Conservation (phyloP, 2,797 vertebrate species). For the Enteromius paludinosus region DNA sequence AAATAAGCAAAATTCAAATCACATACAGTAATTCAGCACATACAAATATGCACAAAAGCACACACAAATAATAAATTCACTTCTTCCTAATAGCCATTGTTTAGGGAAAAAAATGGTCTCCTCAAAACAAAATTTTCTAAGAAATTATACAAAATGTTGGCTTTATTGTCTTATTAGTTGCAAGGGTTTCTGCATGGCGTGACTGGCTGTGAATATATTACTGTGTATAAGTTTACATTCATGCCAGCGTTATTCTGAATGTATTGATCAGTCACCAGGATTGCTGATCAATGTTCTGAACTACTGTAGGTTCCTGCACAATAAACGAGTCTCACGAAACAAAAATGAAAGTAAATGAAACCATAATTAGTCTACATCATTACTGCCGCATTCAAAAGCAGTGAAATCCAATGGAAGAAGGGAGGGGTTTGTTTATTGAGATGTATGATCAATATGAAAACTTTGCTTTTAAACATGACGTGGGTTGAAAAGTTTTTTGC, state of each 20-base stretch:
- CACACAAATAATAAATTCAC: neutral
- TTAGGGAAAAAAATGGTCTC: neutral
- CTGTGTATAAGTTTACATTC: slow-evolving; percentile 29
- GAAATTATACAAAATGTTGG: neutral
- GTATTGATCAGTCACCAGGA: slow-evolving; percentile 37
- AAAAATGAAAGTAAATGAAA: slow-evolving; percentile 35
- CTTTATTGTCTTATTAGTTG: slow-evolving; percentile 14
- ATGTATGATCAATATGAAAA: slow-evolving; percentile 35
- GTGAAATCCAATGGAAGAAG: neutral
- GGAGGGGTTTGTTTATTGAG: slow-evolving; percentile 27
- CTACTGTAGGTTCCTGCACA: slow-evolving; percentile 22
- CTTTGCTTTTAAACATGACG: slow-evolving; percentile 34
- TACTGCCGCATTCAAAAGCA: slow-evolving; percentile 3
- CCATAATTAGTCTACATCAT: slow-evolving; percentile 37
- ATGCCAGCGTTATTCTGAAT: slow-evolving; percentile 25
- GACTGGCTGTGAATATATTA: slow-evolving; percentile 22
- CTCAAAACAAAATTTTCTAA: neutral
- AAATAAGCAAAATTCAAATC: neutral
- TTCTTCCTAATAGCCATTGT: neutral
- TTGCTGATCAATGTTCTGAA: slow-evolving; percentile 32
- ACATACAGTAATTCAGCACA: neutral
- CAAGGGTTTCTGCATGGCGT: neutral
- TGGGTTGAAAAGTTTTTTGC: neutral
- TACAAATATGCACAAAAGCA: neutral
- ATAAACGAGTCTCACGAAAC: slow-evolving; percentile 31